Evolutionary conservation across 2,113 vertebrate species (phyloP).

Genomic region (Pardalotus punctatus): DNA sequence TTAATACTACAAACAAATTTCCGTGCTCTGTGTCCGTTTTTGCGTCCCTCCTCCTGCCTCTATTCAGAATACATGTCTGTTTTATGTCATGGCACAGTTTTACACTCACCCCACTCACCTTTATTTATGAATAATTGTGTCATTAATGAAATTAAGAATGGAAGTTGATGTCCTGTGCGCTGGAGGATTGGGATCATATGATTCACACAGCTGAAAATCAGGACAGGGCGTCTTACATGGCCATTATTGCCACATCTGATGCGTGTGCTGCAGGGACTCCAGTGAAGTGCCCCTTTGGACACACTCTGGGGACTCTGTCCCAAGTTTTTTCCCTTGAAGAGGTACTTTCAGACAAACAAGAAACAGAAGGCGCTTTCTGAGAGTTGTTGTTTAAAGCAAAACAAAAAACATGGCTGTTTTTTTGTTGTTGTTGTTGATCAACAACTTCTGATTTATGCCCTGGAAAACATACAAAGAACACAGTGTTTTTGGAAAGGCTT

Average conservation of each 20-base stretch:
- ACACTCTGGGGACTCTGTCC: background rate
- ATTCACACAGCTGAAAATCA: background rate
- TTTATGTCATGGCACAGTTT: background rate
- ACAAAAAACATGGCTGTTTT: background rate
- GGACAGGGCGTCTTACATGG: conserved; percentile 2
- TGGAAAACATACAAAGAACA: accelerated
- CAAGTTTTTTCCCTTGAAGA: background rate
- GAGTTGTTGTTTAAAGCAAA: background rate
- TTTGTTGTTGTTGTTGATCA: background rate
- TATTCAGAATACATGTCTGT: accelerated
- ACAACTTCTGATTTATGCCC: background rate
- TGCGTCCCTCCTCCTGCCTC: background rate
- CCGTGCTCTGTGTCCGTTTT: background rate
- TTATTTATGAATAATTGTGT: background rate
- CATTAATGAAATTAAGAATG: background rate
- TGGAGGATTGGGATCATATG: background rate
- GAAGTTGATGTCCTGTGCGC: background rate
- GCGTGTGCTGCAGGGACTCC: conserved; percentile 4
- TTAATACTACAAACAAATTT: background rate
- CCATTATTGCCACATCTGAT: conserved; percentile 51
- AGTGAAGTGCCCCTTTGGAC: conserved; percentile 19
- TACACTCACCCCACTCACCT: background rate
- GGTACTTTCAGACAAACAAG: background rate
- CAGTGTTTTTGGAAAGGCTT: background rate
- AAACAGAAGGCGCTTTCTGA: background rate